Percentiles rank a stretch among this genome's conserved stretches.
These are phyloP conservation scores for Phyllotreta striolata DNA, from an alignment of 2,888 invertebrate species.

Conservation along the genomic window DNA sequence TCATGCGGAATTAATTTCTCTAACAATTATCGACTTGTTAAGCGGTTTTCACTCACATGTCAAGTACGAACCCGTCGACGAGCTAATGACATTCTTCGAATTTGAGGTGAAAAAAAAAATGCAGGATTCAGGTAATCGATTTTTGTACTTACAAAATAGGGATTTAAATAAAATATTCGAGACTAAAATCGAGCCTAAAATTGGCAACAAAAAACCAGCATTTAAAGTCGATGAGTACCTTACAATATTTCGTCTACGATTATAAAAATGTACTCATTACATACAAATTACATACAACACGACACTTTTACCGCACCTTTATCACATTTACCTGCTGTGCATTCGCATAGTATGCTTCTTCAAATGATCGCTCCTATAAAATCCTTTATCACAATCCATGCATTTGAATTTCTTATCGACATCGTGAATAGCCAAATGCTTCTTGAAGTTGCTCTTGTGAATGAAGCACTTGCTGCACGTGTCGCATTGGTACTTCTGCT, in stretches of 20 bases:
- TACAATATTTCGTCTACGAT: too few relatives aligned
- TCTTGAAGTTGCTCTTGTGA: slow-evolving; percentile 11
- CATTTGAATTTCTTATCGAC: slow-evolving; percentile 16
- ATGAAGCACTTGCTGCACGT: slow-evolving; percentile 8
- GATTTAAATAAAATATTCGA: too few relatives aligned
- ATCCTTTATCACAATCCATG: slow-evolving; percentile 8
- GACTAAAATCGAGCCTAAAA: too few relatives aligned
- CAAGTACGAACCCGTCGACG: background rate
- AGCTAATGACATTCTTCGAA: background rate
- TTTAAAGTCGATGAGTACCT: too few relatives aligned
- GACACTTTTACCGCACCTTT: background rate
- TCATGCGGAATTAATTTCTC: slow-evolving; percentile 11
- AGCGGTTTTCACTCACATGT: slow-evolving; percentile 5
- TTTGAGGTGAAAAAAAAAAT: too few relatives aligned
- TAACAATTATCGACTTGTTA: slow-evolving; percentile 11
- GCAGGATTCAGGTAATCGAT: too few relatives aligned
- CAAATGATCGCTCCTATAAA: slow-evolving; percentile 14
- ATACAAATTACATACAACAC: too few relatives aligned
- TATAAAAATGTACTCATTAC: too few relatives aligned
- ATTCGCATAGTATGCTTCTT: slow-evolving; percentile 13
- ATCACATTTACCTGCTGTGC: slow-evolving; percentile 2
- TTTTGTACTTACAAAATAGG: too few relatives aligned
- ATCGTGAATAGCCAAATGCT: slow-evolving; percentile 15
- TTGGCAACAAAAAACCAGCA: too few relatives aligned
- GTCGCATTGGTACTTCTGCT: slow-evolving; percentile 11